These are phyloP conservation scores for Limanda limanda DNA, from an alignment of 2,113 vertebrate species.

Conservation along the genomic window DNA sequence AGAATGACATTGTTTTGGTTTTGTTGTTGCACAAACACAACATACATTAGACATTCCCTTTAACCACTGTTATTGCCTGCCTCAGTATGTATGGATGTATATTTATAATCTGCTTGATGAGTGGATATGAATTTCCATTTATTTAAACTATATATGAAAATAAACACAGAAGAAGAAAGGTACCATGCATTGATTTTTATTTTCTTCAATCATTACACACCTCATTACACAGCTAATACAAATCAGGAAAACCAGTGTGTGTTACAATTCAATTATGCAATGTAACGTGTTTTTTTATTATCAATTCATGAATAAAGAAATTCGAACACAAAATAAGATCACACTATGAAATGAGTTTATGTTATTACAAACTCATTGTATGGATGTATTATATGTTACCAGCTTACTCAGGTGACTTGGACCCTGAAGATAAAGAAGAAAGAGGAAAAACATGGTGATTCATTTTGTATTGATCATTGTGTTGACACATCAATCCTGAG, in stretches of 20 bases:
- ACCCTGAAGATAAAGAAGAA: slow-evolving; percentile 41
- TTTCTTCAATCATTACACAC: background rate
- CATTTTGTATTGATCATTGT: background rate
- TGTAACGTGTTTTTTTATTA: too few relatives aligned
- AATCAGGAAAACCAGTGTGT: background rate
- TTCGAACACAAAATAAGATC: background rate
- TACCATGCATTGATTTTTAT: background rate
- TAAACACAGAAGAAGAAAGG: background rate
- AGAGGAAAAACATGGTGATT: slow-evolving; percentile 1
- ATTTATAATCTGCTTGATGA: too few relatives aligned
- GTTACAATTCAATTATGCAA: background rate
- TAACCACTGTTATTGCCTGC: too few relatives aligned
- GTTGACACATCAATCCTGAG: background rate
- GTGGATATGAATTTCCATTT: too few relatives aligned
- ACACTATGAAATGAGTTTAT: background rate
- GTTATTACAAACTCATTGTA: background rate
- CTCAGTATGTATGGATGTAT: too few relatives aligned
- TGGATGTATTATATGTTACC: background rate
- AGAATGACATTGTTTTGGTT: too few relatives aligned
- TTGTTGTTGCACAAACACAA: too few relatives aligned
- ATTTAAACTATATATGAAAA: too few relatives aligned
- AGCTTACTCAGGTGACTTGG: slow-evolving; percentile 17
- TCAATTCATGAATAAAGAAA: background rate
- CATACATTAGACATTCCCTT: too few relatives aligned
- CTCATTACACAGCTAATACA: background rate